Conservation (phyloP, 2,888 invertebrate species). For the Scaeva pyrastri region DNA sequence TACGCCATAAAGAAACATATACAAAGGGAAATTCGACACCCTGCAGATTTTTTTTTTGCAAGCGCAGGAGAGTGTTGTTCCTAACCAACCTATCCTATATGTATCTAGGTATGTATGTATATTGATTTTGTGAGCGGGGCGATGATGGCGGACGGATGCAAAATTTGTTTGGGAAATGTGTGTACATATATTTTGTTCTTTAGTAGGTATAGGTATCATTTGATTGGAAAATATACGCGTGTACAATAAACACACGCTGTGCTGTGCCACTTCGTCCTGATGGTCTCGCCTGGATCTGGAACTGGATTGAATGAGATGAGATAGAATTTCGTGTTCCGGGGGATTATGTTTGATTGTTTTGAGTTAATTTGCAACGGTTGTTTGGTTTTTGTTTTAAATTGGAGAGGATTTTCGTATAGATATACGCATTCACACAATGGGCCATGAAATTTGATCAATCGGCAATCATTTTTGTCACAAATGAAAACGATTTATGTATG, state of each 20-base stretch:
- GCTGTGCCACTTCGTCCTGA: not conserved
- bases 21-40: conserved; percentile 49
- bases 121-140: too few relatives aligned
- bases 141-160: not conserved
- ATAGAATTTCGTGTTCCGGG: conserved; percentile 32
- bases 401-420: conserved; percentile 20
- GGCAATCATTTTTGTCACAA: conserved; percentile 12
- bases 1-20: not conserved
- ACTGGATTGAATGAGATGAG: conserved; percentile 3
- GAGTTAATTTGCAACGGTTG: conserved; percentile 53
- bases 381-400: conserved; percentile 12
- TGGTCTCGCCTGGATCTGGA: not conserved
- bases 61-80: not conserved
- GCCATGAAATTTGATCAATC: conserved; percentile 46
- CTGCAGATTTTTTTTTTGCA: conserved; percentile 36
- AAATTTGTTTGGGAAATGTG: conserved; percentile 43
- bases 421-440: not conserved
- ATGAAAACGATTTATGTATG: too few relatives aligned
- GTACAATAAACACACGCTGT: conserved; percentile 25
- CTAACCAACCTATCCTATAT: not conserved
- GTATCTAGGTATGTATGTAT: not conserved
- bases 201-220: conserved; percentile 3
- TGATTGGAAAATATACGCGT: conserved; percentile 62
- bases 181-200: not conserved
- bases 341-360: conserved; percentile 63